These are phyloP conservation scores for Sinohyriopsis cumingii DNA, from an alignment of 2,888 invertebrate species.

Conservation along the genomic window DNA sequence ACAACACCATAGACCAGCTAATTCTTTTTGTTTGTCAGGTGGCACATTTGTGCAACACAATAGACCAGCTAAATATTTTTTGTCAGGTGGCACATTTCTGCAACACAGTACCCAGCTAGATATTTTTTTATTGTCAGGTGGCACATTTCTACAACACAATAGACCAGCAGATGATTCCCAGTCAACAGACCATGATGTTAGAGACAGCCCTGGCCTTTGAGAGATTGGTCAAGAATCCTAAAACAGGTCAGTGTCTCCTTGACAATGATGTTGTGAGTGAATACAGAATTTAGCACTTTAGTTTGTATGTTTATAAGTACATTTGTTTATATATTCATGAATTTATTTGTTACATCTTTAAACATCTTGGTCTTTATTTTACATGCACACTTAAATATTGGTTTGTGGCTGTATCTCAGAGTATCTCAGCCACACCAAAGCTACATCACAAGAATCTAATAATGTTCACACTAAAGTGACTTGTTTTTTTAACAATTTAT, in stretches of 20 bases:
- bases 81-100: no score
- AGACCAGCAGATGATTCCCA: constrained; percentile 95
- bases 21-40: constrained; percentile 30
- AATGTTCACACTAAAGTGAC: background rate
- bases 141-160: constrained; percentile 91
- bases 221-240: constrained; percentile 80
- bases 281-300: background rate
- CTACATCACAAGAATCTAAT: background rate
- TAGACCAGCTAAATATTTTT: constrained; percentile 81
- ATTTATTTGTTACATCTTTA: no score
- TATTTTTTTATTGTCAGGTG: constrained; percentile 63
- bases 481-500: background rate
- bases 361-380: no score
- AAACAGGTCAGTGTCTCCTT: constrained; percentile 58
- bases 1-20: constrained; percentile 81
- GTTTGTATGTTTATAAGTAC: background rate
- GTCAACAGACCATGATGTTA: constrained; percentile 96
- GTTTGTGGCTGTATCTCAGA: no score
- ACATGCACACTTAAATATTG: no score
- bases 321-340: background rate
- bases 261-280: background rate
- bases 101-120: no score
- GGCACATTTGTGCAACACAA: constrained; percentile 88
- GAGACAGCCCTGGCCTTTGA: constrained; percentile 92
- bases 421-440: no score